Base-by-base conservation (phyloP, 2,113 vertebrate genomes). In the Rhipidura dahli region DNA sequence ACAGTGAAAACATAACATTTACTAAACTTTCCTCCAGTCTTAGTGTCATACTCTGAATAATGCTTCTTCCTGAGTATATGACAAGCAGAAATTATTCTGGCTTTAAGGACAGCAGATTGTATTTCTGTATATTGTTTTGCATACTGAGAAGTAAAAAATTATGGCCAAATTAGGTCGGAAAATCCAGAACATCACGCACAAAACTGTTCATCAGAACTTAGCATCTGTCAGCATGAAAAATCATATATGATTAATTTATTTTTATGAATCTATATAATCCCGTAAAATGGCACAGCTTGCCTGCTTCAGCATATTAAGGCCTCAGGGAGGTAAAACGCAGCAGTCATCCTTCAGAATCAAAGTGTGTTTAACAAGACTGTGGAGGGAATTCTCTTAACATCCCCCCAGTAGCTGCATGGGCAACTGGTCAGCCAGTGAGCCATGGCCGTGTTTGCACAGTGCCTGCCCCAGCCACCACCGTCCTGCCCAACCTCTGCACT, bases 341-440 rank as follows among this genome's bases (percentile, higher is more conserved):
- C 15, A 91, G 69, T 57, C 80, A 86, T 94, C 83, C 57, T 94
- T 96, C 84, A 96, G 33, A 90, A 89, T 90, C 94, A 82, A 92
- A 96, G 70, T 37, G 70, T 18, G 37, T 91, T 81, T 91, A 95
- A 94, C 60, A 91, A 83, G 79, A 80, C 56, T 54, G 35, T 89
- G 95, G 78, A 90, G 69, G 78, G 88, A 94, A 65, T 94, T 94
- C 95, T 96, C 60, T 95, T 80, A 79, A 64, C 44, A 83, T 72
- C 26, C 37, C 45, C 45, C 87, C 69, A 68, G 76, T 7, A 92
- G 66, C 80, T 94, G 77, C 68, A 71, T 13, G 45, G 86, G 45
- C 66, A 93, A 91, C 81, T 79, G 39, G 80, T 91, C 90, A 93
- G 7, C 77, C 66, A 89, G 76, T 87, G 77, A 95, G 47, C 37